Evolutionary conservation across 2,797 vertebrate genomes (phyloP).

Genomic region (Carduelis carduelis): DNA sequence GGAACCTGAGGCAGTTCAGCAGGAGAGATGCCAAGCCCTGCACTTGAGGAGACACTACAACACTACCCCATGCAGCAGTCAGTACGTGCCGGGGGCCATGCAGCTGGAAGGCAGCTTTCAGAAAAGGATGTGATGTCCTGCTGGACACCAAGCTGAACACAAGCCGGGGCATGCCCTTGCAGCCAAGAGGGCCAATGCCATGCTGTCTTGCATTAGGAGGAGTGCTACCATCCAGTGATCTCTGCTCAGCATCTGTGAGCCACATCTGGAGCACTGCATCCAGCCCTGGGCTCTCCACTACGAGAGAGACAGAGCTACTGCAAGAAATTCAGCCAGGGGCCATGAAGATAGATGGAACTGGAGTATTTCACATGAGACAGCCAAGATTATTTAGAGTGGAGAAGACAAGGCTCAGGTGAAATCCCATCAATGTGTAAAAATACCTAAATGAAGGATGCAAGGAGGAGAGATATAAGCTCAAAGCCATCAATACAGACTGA

Average conservation of each 20-base stretch:
- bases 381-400: not conserved
- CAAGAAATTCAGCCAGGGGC: not conserved
- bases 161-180: fast-evolving
- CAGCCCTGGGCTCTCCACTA: not conserved
- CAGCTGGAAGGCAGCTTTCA: not conserved
- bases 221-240: not conserved
- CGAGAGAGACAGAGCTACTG: not conserved
- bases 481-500: not conserved
- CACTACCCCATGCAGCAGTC: not conserved
- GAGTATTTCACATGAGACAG: not conserved
- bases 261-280: not conserved
- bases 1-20: not conserved
- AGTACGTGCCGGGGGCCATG: not conserved
- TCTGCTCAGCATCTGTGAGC: not conserved
- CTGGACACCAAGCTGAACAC: not conserved
- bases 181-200: not conserved
- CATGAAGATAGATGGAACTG: not conserved
- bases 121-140: not conserved
- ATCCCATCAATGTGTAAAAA: not conserved
- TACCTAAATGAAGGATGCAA: not conserved
- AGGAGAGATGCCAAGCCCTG: not conserved
- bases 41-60: not conserved
- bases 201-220: not conserved
- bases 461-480: not conserved
- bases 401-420: not conserved